Conservation (phyloP, 1,140 invertebrate species). For the Leptopilina boulardi region DNA sequence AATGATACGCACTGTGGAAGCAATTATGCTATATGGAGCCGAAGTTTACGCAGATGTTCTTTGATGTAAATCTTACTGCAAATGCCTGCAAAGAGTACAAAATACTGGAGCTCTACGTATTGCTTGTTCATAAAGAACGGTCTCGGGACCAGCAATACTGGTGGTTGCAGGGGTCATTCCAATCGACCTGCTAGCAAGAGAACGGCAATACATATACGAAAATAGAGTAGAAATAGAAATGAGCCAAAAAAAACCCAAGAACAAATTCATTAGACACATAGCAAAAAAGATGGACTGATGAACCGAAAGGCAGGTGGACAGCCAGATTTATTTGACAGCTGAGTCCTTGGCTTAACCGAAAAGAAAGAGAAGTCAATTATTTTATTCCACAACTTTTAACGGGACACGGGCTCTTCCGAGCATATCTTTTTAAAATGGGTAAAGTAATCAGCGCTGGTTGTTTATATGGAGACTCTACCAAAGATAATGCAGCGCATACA, state of each 20-base stretch:
- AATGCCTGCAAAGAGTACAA: background rate
- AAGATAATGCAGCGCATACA: constrained; percentile 1
- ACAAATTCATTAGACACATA: background rate
- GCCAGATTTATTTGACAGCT: background rate
- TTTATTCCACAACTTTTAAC: constrained; percentile 35
- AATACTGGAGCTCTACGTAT: background rate
- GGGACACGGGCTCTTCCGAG: constrained; percentile 32
- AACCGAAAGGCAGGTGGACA: background rate
- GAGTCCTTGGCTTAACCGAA: background rate
- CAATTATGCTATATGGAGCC: background rate
- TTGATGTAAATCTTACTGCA: background rate
- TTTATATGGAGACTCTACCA: background rate
- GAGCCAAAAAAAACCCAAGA: background rate
- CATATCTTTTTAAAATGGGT: constrained; percentile 13
- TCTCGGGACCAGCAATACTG: background rate
- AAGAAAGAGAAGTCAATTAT: constrained; percentile 35
- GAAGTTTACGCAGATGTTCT: background rate
- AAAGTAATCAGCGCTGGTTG: background rate
- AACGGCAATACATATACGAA: background rate
- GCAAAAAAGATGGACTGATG: background rate
- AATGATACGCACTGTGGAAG: background rate
- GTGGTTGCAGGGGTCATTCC: background rate
- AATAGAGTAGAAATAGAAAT: background rate
- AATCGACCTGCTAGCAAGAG: background rate
- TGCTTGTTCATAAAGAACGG: background rate